Conservation (phyloP, 53 echinoderm and acorn worm species). For the Patiria pectinifera region DNA sequence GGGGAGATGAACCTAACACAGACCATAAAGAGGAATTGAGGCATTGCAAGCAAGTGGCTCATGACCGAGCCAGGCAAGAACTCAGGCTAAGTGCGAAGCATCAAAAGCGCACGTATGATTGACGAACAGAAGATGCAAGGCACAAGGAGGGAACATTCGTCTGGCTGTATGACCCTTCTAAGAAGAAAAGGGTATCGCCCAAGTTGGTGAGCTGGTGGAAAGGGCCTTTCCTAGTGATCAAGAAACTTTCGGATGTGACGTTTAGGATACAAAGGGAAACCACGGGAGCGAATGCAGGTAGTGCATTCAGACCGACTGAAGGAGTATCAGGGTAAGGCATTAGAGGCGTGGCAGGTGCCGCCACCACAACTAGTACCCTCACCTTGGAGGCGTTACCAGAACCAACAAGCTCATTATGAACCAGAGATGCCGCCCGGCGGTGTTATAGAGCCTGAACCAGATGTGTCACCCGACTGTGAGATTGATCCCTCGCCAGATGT, state of each 20-base stretch:
- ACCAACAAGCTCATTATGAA: slow-evolving; percentile 3
- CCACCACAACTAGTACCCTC: neutral
- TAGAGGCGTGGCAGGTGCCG: neutral
- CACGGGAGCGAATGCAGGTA: slow-evolving; percentile 11
- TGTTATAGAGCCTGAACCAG: neutral
- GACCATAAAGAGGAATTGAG: slow-evolving; percentile 22
- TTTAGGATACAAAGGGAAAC: neutral
- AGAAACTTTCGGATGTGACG: slow-evolving; percentile 27
- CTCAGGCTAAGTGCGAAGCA: slow-evolving; percentile 11
- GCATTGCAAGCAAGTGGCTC: slow-evolving; percentile 12
- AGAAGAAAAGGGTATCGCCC: slow-evolving; percentile 30
- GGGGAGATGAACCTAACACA: neutral
- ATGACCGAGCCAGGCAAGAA: slow-evolving; percentile 5
- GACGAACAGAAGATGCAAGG: too few relatives aligned
- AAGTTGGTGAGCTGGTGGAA: slow-evolving; percentile 48
- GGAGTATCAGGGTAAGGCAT: slow-evolving; percentile 6
- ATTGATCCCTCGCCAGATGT: too few relatives aligned
- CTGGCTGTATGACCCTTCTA: neutral
- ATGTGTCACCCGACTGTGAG: neutral
- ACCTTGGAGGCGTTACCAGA: neutral
- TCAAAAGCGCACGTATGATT: slow-evolving; percentile 22
- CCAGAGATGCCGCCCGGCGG: neutral
- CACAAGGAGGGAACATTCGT: too few relatives aligned
- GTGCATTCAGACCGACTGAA: slow-evolving; percentile 57
- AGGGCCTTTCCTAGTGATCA: slow-evolving; percentile 33